A percentile compares a stretch with the other conserved stretches of the same genome.
These are phyloP conservation scores for Anastatus disparis DNA, from an alignment of 1,140 invertebrate species.

Conservation along the genomic window DNA sequence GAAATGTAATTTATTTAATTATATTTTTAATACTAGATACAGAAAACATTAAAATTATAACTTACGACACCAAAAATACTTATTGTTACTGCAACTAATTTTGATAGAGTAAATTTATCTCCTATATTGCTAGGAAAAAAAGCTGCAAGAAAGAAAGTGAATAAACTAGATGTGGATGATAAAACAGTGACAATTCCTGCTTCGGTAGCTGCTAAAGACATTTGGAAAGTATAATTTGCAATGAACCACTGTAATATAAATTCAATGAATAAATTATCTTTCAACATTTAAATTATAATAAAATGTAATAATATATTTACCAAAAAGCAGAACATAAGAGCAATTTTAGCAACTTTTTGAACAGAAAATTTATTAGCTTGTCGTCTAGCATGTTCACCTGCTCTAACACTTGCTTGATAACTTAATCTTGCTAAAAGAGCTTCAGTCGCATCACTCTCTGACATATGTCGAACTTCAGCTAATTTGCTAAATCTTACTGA, in stretches of 20 bases:
- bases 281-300: constrained; percentile 27
- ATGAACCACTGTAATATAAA: constrained; percentile 79
- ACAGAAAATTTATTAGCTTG: constrained; percentile 78
- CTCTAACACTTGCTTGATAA: constrained; percentile 83
- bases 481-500: constrained; percentile 86
- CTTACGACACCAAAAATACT: constrained; percentile 83
- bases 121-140: constrained; percentile 80
- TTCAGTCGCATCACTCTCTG: constrained; percentile 84
- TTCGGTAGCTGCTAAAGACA: constrained; percentile 80
- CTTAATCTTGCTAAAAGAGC: constrained; percentile 84
- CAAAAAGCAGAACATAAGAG: constrained; percentile 81
- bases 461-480: constrained; percentile 85
- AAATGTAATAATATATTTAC: constrained; percentile 69
- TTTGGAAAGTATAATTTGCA: constrained; percentile 84
- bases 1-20: constrained; percentile 27
- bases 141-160: constrained; percentile 83
- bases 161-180: constrained; percentile 85
- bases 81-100: constrained; percentile 80
- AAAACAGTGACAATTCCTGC: constrained; percentile 82
- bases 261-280: constrained; percentile 23
- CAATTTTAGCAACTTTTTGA: constrained; percentile 78
- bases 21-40: not conserved
- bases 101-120: constrained; percentile 85
- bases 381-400: constrained; percentile 74
- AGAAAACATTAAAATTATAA: constrained; percentile 39